Percentiles rank a stretch among this genome's conserved stretches.
Conservation (phyloP, 1,140 invertebrate genomes). For the Reticulitermes speratus region DNA sequence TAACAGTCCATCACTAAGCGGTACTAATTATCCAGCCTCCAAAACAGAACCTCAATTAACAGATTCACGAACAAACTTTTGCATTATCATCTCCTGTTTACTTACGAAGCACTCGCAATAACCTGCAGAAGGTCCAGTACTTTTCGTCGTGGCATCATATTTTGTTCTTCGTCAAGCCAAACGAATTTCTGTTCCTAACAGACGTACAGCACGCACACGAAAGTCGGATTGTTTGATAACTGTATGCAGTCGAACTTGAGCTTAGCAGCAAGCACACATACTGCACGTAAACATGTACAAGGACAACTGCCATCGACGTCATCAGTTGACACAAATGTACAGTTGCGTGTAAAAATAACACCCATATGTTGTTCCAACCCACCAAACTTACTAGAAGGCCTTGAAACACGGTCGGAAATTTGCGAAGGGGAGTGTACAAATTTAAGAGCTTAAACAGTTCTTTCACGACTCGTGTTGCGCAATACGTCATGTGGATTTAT, state of each 20-base stretch:
- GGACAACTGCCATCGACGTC: not conserved
- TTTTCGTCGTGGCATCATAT: conserved; percentile 48
- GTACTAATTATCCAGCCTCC: no score
- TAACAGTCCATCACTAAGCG: no score
- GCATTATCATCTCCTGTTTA: conserved; percentile 33
- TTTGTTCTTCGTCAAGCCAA: conserved; percentile 32
- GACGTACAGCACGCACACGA: not conserved
- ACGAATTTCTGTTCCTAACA: not conserved
- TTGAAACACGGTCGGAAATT: not conserved
- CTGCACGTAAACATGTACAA: not conserved
- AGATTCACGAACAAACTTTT: no score
- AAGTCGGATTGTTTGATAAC: not conserved
- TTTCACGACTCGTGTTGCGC: not conserved
- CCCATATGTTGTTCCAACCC: not conserved
- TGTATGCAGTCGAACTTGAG: not conserved
- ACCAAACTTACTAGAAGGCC: not conserved
- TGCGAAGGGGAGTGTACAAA: not conserved
- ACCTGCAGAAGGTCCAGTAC: conserved; percentile 48
- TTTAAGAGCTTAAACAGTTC: not conserved
- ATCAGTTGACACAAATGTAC: not conserved
- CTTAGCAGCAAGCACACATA: not conserved
- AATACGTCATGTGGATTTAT: not conserved
- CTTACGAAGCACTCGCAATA: conserved; percentile 51
- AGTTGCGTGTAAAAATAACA: not conserved
- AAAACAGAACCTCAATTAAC: no score